Conservation (phyloP, 2,113 vertebrate species). For the Scortum barcoo region DNA sequence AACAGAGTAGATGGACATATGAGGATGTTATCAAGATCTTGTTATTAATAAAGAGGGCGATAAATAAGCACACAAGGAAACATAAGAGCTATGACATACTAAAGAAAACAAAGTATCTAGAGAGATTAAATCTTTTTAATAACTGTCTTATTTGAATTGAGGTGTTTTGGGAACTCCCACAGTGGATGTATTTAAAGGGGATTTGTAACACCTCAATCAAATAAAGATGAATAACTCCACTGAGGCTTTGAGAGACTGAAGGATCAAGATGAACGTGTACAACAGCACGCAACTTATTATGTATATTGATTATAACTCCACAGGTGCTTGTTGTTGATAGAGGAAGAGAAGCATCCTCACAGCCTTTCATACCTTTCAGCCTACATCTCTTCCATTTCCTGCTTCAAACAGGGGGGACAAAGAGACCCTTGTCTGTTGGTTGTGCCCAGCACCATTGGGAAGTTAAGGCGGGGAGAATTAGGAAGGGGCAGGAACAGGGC, state of each 20-base stretch:
- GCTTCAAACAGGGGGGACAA: conserved; percentile 74
- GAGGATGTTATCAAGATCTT: background rate
- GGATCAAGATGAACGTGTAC: background rate
- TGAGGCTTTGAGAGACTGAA: background rate
- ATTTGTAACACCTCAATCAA: background rate
- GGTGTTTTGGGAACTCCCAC: background rate
- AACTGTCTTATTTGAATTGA: background rate
- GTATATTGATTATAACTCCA: background rate
- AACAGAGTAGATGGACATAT: background rate
- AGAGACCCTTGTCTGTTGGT: conserved; percentile 77
- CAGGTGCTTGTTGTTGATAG: conserved; percentile 27
- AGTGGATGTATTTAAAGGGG: background rate
- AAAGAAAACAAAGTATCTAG: background rate
- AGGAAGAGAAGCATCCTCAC: conserved; percentile 49
- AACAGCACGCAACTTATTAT: background rate
- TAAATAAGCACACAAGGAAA: background rate
- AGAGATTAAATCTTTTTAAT: background rate
- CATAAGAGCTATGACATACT: background rate
- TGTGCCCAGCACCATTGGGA: conserved; percentile 71
- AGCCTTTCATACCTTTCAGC: conserved; percentile 48
- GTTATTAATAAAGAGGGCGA: background rate
- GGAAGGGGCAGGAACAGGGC: conserved; percentile 82
- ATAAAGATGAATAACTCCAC: background rate
- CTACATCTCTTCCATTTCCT: conserved; percentile 67
- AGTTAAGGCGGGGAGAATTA: conserved; percentile 83